Evolutionary conservation across 2,797 vertebrate genomes (phyloP).

Genomic region (Sternotherus odoratus): DNA sequence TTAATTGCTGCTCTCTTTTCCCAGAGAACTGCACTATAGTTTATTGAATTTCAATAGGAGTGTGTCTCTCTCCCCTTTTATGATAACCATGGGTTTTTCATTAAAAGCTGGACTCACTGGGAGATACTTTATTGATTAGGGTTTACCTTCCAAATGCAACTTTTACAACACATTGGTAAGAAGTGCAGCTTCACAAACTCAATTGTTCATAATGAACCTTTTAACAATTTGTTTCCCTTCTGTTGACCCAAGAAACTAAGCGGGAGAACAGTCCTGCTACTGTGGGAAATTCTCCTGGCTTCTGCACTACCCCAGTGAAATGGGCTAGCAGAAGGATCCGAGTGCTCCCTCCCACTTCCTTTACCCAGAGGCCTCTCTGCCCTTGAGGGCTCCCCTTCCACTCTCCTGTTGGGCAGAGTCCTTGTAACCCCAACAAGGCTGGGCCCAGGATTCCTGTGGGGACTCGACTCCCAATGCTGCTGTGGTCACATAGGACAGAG

Average conservation of each 20-base stretch:
- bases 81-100: slow-evolving; percentile 18
- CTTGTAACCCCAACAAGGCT: too few relatives aligned
- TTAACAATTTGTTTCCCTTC: background rate
- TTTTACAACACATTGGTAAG: background rate
- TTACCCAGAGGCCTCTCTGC: too few relatives aligned
- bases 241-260: background rate
- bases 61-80: slow-evolving; percentile 1
- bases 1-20: background rate
- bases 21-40: background rate
- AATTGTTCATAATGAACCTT: background rate
- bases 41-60: slow-evolving; percentile 4
- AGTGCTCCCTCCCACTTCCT: too few relatives aligned
- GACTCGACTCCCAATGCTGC: too few relatives aligned
- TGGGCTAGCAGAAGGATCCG: too few relatives aligned
- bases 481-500: too few relatives aligned
- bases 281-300: too few relatives aligned
- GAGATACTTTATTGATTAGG: background rate
- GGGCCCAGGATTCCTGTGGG: too few relatives aligned
- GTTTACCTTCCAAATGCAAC: background rate
- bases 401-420: too few relatives aligned
- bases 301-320: too few relatives aligned
- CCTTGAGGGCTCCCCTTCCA: too few relatives aligned
- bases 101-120: background rate
- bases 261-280: too few relatives aligned
- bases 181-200: background rate